Base-by-base conservation (phyloP, 2,797 vertebrate genomes). In the Cygnus olor region DNA sequence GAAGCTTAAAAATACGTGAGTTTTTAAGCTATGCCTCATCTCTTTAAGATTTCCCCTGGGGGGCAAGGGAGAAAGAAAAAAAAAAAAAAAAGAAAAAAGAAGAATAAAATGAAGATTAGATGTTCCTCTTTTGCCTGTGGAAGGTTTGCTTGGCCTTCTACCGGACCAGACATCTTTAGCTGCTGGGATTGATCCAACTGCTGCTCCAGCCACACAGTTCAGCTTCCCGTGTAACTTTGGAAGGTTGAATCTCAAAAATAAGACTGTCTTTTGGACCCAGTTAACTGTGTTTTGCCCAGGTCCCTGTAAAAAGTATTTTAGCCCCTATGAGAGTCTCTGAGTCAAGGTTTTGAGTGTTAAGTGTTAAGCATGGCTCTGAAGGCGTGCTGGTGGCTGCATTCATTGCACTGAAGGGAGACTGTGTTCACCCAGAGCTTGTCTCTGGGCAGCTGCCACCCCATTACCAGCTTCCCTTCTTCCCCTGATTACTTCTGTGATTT, bases 101-200 rank as follows among this genome's bases (percentile, higher is more conserved):
- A 64, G 8, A 93, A 90, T 40, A 82, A 77, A 88, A 93, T 73
- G 10, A 78, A 87, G 93, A 89, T 90, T 90, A 89, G 63, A 83
- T 14, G 5, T 10, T 44, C 18, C 76, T 94, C 68, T 77, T 96
- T 79, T 84, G 42, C 60, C 68, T 96, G 19, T 88, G 85, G 93
- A 97, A 92, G 72, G 63, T 65, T 95, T 89, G 5, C 83, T 95
- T 97, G 95, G 88, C 83, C 47, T 91, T 85, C 58, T 86, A 95
- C 95, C 95, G 97, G 89, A 69, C 49, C 86, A 90, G 66, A 92
- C 63, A 69, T 94, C 88, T 94, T 94, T 94, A 92, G 87, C 91
- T 95, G 72, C 79, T 69, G 79, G 72, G 57, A 60, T 45, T 80
- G 73, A 27, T 94, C 80, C 71, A 80, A 60, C 76, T 82, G 84